phyloP scores from a whole-genome alignment of 1,140 invertebrate species.

The Drosophila parvula region DNA sequence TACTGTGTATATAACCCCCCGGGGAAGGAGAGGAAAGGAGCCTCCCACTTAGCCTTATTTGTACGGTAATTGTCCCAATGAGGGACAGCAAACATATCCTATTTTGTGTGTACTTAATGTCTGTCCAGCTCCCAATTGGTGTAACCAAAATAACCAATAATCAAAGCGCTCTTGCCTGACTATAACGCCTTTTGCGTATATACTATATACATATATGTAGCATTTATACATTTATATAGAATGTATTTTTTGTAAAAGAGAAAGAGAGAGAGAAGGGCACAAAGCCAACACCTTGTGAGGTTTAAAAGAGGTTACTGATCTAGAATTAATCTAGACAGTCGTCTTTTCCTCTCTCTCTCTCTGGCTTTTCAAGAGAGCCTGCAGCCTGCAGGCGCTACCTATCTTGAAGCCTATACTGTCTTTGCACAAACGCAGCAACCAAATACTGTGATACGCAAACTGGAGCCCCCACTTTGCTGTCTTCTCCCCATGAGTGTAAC shows the following conservation, averaged over 20 bases:
- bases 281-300: not conserved
- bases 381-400: not conserved
- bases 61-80: slow-evolving; percentile 6
- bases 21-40: not conserved
- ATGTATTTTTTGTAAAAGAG: slow-evolving; percentile 17
- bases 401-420: not conserved
- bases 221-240: slow-evolving; percentile 26
- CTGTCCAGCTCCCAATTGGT: slow-evolving; percentile 42
- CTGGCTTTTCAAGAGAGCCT: too few relatives aligned
- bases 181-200: slow-evolving; percentile 19
- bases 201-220: slow-evolving; percentile 28
- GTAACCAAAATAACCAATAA: slow-evolving; percentile 61
- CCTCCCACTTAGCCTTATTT: not conserved
- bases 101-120: slow-evolving; percentile 35
- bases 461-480: not conserved
- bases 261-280: slow-evolving; percentile 11
- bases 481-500: not conserved
- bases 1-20: slow-evolving; percentile 53
- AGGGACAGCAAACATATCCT: slow-evolving; percentile 18
- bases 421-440: slow-evolving; percentile 50
- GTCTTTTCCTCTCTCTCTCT: too few relatives aligned
- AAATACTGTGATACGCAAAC: slow-evolving; percentile 74
- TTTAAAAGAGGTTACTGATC: too few relatives aligned
- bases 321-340: too few relatives aligned
- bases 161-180: slow-evolving; percentile 47